Evolutionary conservation across 2,113 vertebrate genomes (phyloP).

Genomic region (Lepisosteus oculatus): DNA sequence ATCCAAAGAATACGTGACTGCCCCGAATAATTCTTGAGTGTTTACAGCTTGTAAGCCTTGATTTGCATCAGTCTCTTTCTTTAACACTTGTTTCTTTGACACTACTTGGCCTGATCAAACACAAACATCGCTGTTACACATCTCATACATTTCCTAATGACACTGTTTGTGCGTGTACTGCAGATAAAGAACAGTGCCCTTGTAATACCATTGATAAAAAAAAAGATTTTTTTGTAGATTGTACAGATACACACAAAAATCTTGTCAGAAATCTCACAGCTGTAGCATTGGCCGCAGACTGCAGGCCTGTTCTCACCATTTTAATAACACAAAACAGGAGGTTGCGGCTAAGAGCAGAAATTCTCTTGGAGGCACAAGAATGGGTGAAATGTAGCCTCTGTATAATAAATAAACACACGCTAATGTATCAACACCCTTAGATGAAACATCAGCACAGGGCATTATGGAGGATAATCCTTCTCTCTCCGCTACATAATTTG

Average conservation of each 20-base stretch:
- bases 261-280: too few species aligned
- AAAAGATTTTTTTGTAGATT: too few species aligned
- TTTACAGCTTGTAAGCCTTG: constrained; percentile 61
- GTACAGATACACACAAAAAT: too few species aligned
- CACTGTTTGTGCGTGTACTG: constrained; percentile 42
- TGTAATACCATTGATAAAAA: too few species aligned
- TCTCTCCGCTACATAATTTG: constrained; percentile 58
- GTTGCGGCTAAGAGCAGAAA: too few species aligned
- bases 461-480: not conserved
- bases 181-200: constrained; percentile 5
- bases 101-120: constrained; percentile 45
- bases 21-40: constrained; percentile 51
- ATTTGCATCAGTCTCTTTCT: constrained; percentile 43
- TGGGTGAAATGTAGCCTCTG: too few species aligned
- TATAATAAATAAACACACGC: not conserved
- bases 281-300: too few species aligned
- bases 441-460: constrained; percentile 5
- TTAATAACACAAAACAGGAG: too few species aligned
- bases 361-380: too few species aligned
- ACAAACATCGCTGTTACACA: constrained; percentile 58
- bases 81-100: constrained; percentile 61
- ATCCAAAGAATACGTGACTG: constrained; percentile 54
- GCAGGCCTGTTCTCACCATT: too few species aligned
- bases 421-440: not conserved
- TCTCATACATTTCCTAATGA: constrained; percentile 36